These are phyloP conservation scores for Epicauta chinensis DNA, from an alignment of 1,140 invertebrate species.

Conservation along the genomic window DNA sequence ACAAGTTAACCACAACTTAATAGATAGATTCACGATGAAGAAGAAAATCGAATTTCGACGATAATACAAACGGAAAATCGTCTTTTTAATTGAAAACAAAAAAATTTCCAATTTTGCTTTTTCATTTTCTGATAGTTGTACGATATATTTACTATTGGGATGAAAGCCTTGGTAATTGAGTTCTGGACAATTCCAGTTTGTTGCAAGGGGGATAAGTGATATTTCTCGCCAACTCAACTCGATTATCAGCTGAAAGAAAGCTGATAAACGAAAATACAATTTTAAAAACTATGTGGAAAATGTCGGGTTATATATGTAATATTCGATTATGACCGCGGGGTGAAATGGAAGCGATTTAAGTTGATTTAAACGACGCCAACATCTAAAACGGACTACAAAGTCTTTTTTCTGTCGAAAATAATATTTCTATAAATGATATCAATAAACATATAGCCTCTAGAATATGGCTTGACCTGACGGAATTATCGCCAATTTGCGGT, in stretches of 20 bases:
- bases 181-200: too few species aligned
- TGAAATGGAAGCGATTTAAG: conserved; percentile 21
- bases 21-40: too few species aligned
- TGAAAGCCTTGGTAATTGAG: too few species aligned
- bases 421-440: conserved; percentile 33
- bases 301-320: conserved; percentile 31
- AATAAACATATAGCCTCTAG: conserved; percentile 17
- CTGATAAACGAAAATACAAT: conserved; percentile 36
- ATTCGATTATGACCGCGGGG: conserved; percentile 30
- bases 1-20: background rate
- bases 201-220: conserved; percentile 8
- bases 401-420: conserved; percentile 25
- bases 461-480: conserved; percentile 28
- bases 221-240: conserved; percentile 16
- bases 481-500: conserved; percentile 18
- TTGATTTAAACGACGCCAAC: conserved; percentile 29
- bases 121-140: too few species aligned
- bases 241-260: conserved; percentile 29
- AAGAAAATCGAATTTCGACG: too few species aligned
- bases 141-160: too few species aligned
- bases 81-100: too few species aligned
- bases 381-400: conserved; percentile 18
- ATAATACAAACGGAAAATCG: too few species aligned
- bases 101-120: too few species aligned
- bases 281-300: conserved; percentile 37